phyloP scores from a whole-genome alignment of 2,113 vertebrate species.

The Bucco capensis region DNA sequence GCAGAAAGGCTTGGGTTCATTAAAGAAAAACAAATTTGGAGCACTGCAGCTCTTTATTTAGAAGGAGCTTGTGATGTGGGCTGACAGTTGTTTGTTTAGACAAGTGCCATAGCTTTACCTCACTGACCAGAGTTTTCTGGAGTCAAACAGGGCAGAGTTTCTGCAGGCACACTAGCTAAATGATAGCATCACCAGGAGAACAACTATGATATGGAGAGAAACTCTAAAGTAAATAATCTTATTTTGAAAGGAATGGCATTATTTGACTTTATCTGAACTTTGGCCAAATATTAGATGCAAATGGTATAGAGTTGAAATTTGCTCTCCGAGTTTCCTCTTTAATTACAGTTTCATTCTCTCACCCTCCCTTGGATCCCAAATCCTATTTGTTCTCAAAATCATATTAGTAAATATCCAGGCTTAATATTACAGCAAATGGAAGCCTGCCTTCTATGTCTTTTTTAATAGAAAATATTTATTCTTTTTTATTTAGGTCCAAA shows the following conservation, averaged over 20 bases:
- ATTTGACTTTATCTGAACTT: slow-evolving; percentile 17
- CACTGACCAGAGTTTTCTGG: slow-evolving; percentile 54
- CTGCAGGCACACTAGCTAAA: slow-evolving; percentile 7
- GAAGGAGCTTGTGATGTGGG: slow-evolving; percentile 61
- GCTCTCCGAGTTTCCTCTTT: not conserved
- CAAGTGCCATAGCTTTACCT: slow-evolving; percentile 72
- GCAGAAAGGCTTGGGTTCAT: slow-evolving; percentile 63
- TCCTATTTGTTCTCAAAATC: not conserved
- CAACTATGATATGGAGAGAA: not conserved
- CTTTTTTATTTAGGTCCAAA: not conserved
- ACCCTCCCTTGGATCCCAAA: not conserved
- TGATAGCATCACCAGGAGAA: slow-evolving; percentile 43
- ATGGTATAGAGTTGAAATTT: not conserved
- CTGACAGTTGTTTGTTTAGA: slow-evolving; percentile 75
- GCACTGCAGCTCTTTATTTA: slow-evolving; percentile 61
- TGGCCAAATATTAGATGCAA: not conserved
- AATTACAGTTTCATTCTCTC: not conserved
- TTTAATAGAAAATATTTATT: not conserved
- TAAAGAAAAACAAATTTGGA: slow-evolving; percentile 75
- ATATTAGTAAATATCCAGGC: not conserved
- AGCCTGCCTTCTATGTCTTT: not conserved
- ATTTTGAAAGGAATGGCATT: not conserved
- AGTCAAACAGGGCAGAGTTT: slow-evolving; percentile 56
- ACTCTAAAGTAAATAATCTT: slow-evolving; percentile 19
- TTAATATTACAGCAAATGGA: not conserved